These are phyloP conservation scores for Sebastes melanostomus DNA, from an alignment of 2,797 vertebrate genomes.

Conservation along the genomic window DNA sequence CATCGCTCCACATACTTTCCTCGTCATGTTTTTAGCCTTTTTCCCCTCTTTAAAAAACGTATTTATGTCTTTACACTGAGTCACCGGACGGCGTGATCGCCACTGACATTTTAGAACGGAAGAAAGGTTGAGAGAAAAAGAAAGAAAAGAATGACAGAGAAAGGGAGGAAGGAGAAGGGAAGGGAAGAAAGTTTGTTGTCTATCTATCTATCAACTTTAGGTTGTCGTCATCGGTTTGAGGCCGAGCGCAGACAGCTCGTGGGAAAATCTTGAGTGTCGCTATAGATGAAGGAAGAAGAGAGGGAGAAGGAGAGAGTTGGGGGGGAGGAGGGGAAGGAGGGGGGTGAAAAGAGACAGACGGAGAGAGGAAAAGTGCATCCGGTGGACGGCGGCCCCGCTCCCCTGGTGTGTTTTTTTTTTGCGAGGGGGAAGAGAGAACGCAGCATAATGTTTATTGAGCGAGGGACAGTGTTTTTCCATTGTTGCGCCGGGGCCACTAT, in stretches of 20 bases:
- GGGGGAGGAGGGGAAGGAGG: background rate
- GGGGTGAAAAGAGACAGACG: slow-evolving; percentile 39
- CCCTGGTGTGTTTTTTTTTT: slow-evolving; percentile 46
- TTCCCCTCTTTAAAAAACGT: slow-evolving; percentile 20
- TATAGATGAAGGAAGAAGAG: slow-evolving; percentile 37
- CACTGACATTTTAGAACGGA: slow-evolving; percentile 58
- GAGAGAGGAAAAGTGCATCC: slow-evolving; percentile 69
- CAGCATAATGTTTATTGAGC: slow-evolving; percentile 75
- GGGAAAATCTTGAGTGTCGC: slow-evolving; percentile 64
- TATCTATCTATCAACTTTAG: background rate
- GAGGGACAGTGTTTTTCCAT: slow-evolving; percentile 73
- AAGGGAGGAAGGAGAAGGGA: background rate
- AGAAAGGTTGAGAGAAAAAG: background rate
- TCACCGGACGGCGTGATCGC: slow-evolving; percentile 59
- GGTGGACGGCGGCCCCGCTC: slow-evolving; percentile 56
- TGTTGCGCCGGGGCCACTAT: slow-evolving; percentile 66
- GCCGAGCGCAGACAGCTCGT: slow-evolving; percentile 29
- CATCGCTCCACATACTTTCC: slow-evolving; percentile 74
- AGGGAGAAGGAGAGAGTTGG: slow-evolving; percentile 21
- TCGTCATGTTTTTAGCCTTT: slow-evolving; percentile 58
- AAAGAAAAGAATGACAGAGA: background rate
- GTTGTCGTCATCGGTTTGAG: background rate
- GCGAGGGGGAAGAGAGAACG: slow-evolving; percentile 23
- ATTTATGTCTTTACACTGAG: slow-evolving; percentile 65
- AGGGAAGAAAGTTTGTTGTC: background rate